Conservation (phyloP, 2,888 invertebrate genomes). For the Tetragonisca angustula region DNA sequence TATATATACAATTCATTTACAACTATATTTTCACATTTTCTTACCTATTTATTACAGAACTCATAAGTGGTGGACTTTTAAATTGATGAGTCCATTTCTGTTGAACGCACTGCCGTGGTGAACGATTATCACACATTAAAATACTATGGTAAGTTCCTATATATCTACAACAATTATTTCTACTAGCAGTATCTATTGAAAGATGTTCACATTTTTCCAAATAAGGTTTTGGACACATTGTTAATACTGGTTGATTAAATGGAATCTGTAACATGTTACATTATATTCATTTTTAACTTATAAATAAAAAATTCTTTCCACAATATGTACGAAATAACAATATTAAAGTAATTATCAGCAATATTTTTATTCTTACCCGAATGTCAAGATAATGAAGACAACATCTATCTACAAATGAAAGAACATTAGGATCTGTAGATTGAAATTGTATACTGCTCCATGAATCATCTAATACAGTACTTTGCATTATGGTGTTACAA, state of each 20-base stretch:
- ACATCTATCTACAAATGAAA: conserved; percentile 78
- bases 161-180: conserved; percentile 75
- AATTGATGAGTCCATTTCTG: conserved; percentile 87
- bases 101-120: conserved; percentile 75
- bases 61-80: conserved; percentile 85
- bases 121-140: conserved; percentile 78
- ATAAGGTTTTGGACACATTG: conserved; percentile 75
- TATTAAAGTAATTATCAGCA: not conserved
- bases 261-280: conserved; percentile 61
- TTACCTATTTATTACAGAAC: conserved; percentile 82
- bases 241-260: conserved; percentile 71
- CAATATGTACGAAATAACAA: not conserved
- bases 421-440: conserved; percentile 68
- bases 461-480: conserved; percentile 69
- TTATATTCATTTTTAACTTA: not conserved
- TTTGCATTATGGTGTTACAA: conserved; percentile 55
- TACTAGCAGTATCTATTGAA: conserved; percentile 74
- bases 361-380: conserved; percentile 69
- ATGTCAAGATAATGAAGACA: conserved; percentile 78
- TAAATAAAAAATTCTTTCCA: not conserved
- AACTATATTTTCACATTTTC: not conserved
- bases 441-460: conserved; percentile 79
- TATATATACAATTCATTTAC: not conserved
- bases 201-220: conserved; percentile 79
- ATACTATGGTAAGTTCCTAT: conserved; percentile 78